Percentiles rank a stretch among this genome's conserved stretches.
phyloP scores from a whole-genome alignment of 2,797 vertebrate species.

The Mus minutoides region DNA sequence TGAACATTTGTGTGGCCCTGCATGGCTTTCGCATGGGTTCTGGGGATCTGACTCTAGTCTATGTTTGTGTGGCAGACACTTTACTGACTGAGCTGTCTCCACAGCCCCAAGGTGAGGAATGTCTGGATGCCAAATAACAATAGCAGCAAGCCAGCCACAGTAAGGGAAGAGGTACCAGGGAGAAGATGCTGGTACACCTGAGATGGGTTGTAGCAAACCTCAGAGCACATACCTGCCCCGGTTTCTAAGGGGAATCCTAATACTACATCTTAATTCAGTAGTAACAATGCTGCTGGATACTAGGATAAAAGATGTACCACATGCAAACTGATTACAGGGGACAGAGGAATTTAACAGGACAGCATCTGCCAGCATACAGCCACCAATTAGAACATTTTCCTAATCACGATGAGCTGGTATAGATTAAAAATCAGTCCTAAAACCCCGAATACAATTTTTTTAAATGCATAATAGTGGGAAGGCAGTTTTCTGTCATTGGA shows the following conservation, averaged over 20 bases:
- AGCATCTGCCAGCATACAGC: neutral
- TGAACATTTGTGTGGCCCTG: neutral
- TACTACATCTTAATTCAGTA: conserved; percentile 56
- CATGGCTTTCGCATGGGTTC: neutral
- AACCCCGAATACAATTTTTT: neutral
- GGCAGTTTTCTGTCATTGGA: neutral
- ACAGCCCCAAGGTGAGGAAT: neutral
- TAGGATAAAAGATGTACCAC: conserved; percentile 54
- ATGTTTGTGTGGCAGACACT: neutral
- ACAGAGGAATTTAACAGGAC: conserved; percentile 70
- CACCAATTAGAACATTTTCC: conserved; percentile 38
- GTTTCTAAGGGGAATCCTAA: conserved; percentile 47
- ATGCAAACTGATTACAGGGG: conserved; percentile 67
- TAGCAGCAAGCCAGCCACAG: neutral
- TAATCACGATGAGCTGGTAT: conserved; percentile 51
- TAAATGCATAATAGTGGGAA: neutral
- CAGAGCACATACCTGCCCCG: neutral
- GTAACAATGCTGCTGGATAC: conserved; percentile 67
- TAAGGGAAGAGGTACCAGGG: neutral
- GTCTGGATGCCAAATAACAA: neutral
- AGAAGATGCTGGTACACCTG: neutral
- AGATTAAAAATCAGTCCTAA: conserved; percentile 52
- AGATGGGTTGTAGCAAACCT: neutral
- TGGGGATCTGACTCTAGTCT: neutral
- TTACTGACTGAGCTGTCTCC: neutral